Evolutionary conservation across 2,113 vertebrate genomes (phyloP).

Genomic region (Balaenoptera acutorostrata): DNA sequence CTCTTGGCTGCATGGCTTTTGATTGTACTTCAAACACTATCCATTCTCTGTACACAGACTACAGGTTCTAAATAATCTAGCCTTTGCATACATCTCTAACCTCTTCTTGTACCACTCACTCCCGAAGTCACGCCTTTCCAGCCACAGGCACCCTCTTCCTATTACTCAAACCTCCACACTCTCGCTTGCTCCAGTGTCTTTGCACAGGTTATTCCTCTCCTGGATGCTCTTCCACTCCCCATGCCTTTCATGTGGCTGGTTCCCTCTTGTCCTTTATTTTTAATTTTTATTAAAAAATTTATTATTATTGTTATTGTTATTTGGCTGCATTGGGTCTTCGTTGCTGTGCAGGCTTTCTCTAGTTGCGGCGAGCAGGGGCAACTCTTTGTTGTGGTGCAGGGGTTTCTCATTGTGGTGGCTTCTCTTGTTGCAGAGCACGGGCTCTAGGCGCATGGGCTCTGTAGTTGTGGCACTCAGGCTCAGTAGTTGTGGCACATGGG

Average conservation of each 20-base stretch:
- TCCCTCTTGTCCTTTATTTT: background rate
- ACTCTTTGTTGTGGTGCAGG: too few species aligned
- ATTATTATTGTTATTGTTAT: too few species aligned
- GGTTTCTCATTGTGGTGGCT: too few species aligned
- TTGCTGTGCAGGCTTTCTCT: too few species aligned
- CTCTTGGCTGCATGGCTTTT: background rate
- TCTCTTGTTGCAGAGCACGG: too few species aligned
- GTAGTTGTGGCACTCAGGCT: too few species aligned
- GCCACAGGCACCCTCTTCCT: background rate
- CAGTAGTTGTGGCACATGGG: too few species aligned
- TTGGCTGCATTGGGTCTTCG: too few species aligned
- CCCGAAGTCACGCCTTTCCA: background rate
- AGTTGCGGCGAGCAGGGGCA: too few species aligned
- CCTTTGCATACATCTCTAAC: background rate
- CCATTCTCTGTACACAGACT: background rate
- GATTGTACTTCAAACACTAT: background rate
- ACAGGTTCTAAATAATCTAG: background rate
- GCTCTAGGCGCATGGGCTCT: too few species aligned
- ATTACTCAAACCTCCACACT: background rate
- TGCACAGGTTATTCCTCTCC: background rate
- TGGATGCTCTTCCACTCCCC: accelerated
- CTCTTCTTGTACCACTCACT: background rate
- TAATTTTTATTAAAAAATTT: too few species aligned
- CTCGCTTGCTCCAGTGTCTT: background rate
- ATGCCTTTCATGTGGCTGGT: accelerated